Evolutionary conservation across 2,797 vertebrate genomes (phyloP).

Genomic region (Monodelphis domestica): DNA sequence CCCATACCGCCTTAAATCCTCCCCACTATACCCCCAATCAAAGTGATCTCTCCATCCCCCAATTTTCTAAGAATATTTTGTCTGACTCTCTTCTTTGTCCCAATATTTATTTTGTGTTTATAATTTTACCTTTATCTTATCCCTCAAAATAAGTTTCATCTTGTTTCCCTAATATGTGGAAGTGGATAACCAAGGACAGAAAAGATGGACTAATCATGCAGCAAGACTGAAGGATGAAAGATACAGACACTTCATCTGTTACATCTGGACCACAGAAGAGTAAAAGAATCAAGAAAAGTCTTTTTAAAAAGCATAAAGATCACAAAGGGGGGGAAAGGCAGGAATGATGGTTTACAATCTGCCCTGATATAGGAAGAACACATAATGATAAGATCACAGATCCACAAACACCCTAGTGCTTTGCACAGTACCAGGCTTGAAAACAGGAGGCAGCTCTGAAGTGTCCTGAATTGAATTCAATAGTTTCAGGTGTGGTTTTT

Average conservation of each 20-base stretch:
- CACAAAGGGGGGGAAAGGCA: not conserved
- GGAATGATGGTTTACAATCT: not conserved
- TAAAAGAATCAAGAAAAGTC: not conserved
- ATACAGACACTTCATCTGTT: not conserved
- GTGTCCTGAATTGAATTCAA: not conserved
- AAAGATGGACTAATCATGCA: not conserved
- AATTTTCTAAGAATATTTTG: not conserved
- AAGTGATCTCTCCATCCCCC: not conserved
- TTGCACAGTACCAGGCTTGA: not conserved
- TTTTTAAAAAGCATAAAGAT: not conserved
- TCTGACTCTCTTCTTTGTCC: not conserved
- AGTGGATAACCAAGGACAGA: not conserved
- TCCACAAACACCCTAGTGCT: not conserved
- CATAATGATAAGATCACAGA: not conserved
- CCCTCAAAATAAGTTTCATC: not conserved
- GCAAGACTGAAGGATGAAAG: not conserved
- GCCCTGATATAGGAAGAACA: not conserved
- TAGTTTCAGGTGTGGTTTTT: conserved; percentile 46
- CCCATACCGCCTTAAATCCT: not conserved
- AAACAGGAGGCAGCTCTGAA: not conserved
- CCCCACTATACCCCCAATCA: not conserved
- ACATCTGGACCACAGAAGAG: not conserved
- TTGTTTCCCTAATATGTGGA: not conserved
- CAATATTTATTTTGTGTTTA: not conserved
- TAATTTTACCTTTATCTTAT: not conserved